Percentiles rank a stretch among this genome's conserved stretches.
These are phyloP conservation scores for Thaumatotibia leucotreta DNA, from an alignment of 1,140 invertebrate genomes.

Conservation along the genomic window DNA sequence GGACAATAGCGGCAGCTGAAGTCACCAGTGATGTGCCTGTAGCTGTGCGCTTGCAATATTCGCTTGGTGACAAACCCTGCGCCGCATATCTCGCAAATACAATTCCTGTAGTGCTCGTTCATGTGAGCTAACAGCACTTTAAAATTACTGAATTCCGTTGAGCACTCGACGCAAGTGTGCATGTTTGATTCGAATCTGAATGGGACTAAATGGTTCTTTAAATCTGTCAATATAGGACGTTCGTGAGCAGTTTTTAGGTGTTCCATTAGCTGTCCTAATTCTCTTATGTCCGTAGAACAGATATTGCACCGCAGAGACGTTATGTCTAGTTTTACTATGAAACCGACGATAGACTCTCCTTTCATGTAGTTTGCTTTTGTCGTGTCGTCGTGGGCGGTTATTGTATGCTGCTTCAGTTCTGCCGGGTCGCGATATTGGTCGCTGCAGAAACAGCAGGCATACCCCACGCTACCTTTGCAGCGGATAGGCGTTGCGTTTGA, in stretches of 20 bases:
- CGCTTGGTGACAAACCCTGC: constrained; percentile 47
- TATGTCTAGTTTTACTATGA: constrained; percentile 52
- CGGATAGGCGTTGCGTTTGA: constrained; percentile 48
- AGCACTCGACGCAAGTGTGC: constrained; percentile 39
- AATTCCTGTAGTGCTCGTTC: constrained; percentile 51
- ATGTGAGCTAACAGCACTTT: constrained; percentile 55
- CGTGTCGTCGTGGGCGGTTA: constrained; percentile 28
- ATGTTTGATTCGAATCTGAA: constrained; percentile 38
- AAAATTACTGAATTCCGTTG: constrained; percentile 44
- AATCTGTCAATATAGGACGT: constrained; percentile 25
- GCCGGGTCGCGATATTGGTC: constrained; percentile 31
- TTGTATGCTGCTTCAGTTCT: constrained; percentile 43
- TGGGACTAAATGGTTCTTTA: constrained; percentile 45
- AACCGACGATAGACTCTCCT: constrained; percentile 23
- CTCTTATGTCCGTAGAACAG: constrained; percentile 24
- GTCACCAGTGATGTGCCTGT: constrained; percentile 45
- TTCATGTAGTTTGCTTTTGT: constrained; percentile 33
- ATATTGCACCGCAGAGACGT: constrained; percentile 40
- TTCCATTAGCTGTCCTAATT: constrained; percentile 28
- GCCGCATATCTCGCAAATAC: constrained; percentile 39
- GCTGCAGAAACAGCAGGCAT: constrained; percentile 38
- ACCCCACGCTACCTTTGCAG: constrained; percentile 27
- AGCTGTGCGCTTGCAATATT: constrained; percentile 39
- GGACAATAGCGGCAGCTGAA: constrained; percentile 42
- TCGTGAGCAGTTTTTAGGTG: constrained; percentile 38